Evolutionary conservation across 2,888 invertebrate genomes (phyloP).

Genomic region (Margaritifera margaritifera): DNA sequence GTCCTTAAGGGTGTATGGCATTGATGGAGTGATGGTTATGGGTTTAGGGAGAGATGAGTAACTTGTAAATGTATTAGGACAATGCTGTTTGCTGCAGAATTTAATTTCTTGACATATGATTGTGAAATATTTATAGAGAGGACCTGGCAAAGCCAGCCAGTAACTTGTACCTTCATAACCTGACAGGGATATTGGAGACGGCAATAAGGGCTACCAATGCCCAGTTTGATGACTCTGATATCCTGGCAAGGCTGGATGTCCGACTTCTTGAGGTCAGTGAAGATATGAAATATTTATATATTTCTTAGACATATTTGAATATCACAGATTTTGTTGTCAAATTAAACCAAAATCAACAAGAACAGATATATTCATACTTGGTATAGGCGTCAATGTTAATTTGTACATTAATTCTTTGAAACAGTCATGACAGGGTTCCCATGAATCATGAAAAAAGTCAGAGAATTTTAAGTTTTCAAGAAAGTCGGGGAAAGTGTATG

Average conservation of each 20-base stretch:
- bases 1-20: no score
- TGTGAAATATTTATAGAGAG: conserved; percentile 77
- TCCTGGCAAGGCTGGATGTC: conserved; percentile 89
- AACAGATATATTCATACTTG: neutral
- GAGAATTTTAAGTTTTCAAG: no score
- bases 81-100: no score
- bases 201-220: conserved; percentile 88
- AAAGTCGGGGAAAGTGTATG: no score
- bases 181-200: conserved; percentile 77
- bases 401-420: no score
- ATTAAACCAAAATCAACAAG: neutral
- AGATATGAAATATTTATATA: neutral
- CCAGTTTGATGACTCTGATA: conserved; percentile 93
- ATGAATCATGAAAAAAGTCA: no score
- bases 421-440: no score
- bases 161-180: conserved; percentile 89
- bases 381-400: neutral
- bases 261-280: conserved; percentile 78
- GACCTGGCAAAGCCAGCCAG: conserved; percentile 91
- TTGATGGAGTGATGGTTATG: no score
- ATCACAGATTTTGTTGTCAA: neutral
- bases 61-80: no score
- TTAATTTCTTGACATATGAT: no score
- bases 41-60: no score
- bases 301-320: neutral